Percentiles rank a stretch among this genome's conserved stretches.
phyloP scores from a whole-genome alignment of 1,140 invertebrate species.

The Drosophila mojavensis region DNA sequence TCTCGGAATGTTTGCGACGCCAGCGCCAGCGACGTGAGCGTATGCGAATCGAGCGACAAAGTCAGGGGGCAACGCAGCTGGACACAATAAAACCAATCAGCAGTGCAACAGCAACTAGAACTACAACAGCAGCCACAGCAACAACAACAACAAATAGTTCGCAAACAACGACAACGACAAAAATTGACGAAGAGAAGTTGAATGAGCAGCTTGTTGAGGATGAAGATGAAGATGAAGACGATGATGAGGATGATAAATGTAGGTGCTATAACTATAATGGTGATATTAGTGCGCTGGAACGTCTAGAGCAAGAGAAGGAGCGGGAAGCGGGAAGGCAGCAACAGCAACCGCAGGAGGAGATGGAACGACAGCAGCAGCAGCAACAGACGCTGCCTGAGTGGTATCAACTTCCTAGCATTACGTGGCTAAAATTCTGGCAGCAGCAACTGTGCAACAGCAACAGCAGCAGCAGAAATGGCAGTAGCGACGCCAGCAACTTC shows the following conservation, averaged over 20 bases:
- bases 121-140: constrained; percentile 17
- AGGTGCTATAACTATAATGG: constrained; percentile 83
- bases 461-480: constrained; percentile 31
- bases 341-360: constrained; percentile 19
- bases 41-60: constrained; percentile 71
- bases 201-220: constrained; percentile 23
- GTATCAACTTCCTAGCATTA: constrained; percentile 72
- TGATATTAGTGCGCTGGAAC: constrained; percentile 76
- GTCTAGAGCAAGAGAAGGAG: constrained; percentile 40
- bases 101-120: constrained; percentile 38
- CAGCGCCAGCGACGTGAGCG: constrained; percentile 71
- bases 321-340: constrained; percentile 8
- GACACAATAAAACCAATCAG: constrained; percentile 56
- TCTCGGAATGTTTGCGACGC: constrained; percentile 62
- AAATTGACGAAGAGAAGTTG: constrained; percentile 47
- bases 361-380: constrained; percentile 32
- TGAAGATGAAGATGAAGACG: constrained; percentile 60
- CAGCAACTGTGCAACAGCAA: constrained; percentile 50
- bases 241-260: constrained; percentile 72
- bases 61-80: constrained; percentile 55
- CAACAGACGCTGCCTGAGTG: constrained; percentile 23
- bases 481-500: constrained; percentile 10
- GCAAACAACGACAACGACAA: constrained; percentile 70
- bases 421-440: constrained; percentile 78
- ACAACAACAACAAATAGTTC: constrained; percentile 47